Conservation (phyloP, 2,113 vertebrate species). For the Polypterus senegalus region DNA sequence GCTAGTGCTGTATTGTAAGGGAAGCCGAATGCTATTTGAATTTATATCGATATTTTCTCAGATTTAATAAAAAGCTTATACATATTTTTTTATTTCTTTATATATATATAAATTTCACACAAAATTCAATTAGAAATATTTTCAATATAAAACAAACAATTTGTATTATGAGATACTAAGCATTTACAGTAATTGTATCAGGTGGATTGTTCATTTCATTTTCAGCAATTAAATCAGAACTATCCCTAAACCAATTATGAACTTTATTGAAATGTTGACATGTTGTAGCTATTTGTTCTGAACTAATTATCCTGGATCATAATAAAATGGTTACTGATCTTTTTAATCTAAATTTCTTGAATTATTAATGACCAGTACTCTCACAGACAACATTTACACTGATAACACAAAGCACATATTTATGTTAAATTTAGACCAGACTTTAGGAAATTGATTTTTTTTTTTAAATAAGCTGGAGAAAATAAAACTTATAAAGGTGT, state of each 20-base stretch:
- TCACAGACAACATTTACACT: slow-evolving; percentile 6
- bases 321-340: slow-evolving; percentile 45
- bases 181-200: not conserved
- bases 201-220: slow-evolving; percentile 33
- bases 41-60: no score
- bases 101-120: not conserved
- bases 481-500: no score
- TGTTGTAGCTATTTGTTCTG: slow-evolving; percentile 29
- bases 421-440: slow-evolving; percentile 8
- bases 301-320: slow-evolving; percentile 55
- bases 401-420: slow-evolving; percentile 5
- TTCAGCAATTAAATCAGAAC: slow-evolving; percentile 40
- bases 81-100: not conserved
- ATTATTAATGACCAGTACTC: slow-evolving; percentile 55
- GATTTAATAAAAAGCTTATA: no score
- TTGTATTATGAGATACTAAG: not conserved
- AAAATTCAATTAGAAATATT: not conserved
- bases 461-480: no score
- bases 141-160: not conserved
- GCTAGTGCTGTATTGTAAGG: no score
- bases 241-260: slow-evolving; percentile 46
- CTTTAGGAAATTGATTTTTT: no score
- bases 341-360: slow-evolving; percentile 55
- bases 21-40: no score
- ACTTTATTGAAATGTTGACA: slow-evolving; percentile 45